These are phyloP conservation scores for Heliangelus exortis DNA, from an alignment of 2,797 vertebrate genomes.

Conservation along the genomic window DNA sequence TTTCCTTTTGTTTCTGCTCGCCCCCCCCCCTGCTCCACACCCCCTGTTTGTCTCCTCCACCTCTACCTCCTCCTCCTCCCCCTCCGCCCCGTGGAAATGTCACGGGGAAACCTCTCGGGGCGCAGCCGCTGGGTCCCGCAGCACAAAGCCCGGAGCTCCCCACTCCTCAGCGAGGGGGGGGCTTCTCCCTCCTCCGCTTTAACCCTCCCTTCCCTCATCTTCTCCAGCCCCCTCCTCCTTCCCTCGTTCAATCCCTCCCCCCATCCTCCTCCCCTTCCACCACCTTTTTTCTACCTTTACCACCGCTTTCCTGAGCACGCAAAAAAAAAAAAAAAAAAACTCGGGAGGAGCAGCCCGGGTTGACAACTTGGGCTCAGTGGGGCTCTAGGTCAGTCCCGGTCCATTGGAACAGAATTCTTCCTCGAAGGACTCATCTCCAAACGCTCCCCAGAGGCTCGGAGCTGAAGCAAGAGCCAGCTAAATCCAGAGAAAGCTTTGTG, in stretches of 20 bases:
- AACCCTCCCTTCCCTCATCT: neutral
- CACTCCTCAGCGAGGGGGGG: neutral
- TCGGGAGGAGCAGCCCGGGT: neutral
- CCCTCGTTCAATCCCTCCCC: neutral
- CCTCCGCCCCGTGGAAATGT: constrained; percentile 82
- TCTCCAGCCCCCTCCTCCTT: neutral
- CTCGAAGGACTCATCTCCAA: neutral
- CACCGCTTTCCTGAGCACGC: neutral
- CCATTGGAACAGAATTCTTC: neutral
- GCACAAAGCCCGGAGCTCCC: constrained; percentile 22
- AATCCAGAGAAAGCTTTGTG: neutral
- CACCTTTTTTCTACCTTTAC: neutral
- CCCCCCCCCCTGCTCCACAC: constrained; percentile 42
- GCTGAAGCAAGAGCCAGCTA: neutral
- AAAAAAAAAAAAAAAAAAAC: constrained; percentile 28
- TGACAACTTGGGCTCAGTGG: neutral
- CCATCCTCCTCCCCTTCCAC: too few relatives aligned
- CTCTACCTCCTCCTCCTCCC: constrained; percentile 59
- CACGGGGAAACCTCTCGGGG: constrained; percentile 71
- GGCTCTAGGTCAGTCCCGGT: neutral
- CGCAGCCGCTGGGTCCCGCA: constrained; percentile 62
- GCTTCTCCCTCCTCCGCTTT: neutral
- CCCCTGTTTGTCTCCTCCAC: constrained; percentile 70
- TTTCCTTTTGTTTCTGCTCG: constrained; percentile 74
- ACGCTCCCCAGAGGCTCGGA: accelerated